Evolutionary conservation across 2,113 vertebrate species (phyloP).

Genomic region (Zonotrichia leucophrys): DNA sequence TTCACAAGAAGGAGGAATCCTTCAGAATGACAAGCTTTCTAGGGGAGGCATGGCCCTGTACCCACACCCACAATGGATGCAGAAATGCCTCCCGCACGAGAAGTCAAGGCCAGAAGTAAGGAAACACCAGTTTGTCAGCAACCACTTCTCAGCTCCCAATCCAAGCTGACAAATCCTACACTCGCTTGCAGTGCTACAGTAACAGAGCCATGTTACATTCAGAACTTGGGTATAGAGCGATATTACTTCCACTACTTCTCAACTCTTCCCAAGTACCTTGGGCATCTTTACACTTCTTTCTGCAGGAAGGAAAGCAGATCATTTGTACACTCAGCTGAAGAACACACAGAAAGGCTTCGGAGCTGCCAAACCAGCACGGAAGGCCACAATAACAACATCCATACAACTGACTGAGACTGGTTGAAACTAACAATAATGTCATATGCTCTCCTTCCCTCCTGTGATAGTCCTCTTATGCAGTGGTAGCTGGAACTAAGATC

Average conservation of each 20-base stretch:
- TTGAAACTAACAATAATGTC: not conserved
- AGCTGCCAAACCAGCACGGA: accelerated
- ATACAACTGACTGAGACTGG: accelerated
- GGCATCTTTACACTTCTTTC: not conserved
- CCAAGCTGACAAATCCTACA: not conserved
- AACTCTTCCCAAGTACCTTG: not conserved
- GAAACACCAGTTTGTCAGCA: not conserved
- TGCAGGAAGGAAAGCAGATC: not conserved
- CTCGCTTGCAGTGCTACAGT: accelerated
- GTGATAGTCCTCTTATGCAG: accelerated
- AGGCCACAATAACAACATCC: not conserved
- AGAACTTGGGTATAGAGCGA: accelerated
- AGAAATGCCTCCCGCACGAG: accelerated
- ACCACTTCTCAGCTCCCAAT: not conserved
- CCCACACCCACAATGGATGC: not conserved
- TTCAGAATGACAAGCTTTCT: not conserved
- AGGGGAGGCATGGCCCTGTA: not conserved
- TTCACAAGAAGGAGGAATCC: not conserved
- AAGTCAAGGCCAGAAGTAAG: not conserved
- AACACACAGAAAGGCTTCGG: accelerated
- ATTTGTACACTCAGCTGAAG: not conserved
- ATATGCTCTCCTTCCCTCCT: accelerated
- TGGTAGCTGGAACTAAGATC: not conserved
- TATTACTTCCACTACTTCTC: not conserved
- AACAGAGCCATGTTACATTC: no score